Conservation (phyloP, 2,113 vertebrate genomes). For the Tursiops truncatus region DNA sequence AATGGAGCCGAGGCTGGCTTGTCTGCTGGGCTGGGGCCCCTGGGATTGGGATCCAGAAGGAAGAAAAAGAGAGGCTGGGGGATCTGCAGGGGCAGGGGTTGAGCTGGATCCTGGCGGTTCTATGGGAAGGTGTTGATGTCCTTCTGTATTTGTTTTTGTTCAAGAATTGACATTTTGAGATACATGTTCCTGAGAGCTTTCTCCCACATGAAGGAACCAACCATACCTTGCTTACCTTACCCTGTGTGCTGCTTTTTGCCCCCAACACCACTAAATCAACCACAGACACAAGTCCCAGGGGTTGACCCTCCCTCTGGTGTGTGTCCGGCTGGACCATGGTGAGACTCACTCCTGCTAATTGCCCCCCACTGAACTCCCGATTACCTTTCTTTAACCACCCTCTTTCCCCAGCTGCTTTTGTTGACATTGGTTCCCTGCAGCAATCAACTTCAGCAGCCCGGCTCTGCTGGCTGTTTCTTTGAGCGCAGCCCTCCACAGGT, state of each 20-base stretch:
- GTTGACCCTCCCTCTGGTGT: neutral
- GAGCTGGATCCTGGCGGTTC: neutral
- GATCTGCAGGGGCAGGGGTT: too few species aligned
- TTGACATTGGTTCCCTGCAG: constrained; percentile 18
- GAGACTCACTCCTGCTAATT: neutral
- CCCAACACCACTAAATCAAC: neutral
- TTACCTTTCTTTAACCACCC: neutral
- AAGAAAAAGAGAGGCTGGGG: neutral
- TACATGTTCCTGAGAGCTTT: neutral
- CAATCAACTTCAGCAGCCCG: neutral
- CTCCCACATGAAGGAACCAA: neutral
- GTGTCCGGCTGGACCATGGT: neutral
- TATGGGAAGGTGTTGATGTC: neutral
- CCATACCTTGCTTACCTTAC: neutral
- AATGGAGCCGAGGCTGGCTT: neutral
- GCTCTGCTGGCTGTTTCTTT: neutral
- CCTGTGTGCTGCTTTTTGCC: neutral
- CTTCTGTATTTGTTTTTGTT: neutral
- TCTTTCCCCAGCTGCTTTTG: neutral
- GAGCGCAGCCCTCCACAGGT: neutral
- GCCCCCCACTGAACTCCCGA: neutral
- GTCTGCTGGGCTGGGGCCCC: neutral
- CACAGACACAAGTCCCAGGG: neutral
- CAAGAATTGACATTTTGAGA: neutral
- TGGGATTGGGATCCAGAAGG: neutral